Percentiles rank a stretch among this genome's conserved stretches.
phyloP scores from a whole-genome alignment of 2,888 invertebrate species.

The Caenorhabditis uteleia region DNA sequence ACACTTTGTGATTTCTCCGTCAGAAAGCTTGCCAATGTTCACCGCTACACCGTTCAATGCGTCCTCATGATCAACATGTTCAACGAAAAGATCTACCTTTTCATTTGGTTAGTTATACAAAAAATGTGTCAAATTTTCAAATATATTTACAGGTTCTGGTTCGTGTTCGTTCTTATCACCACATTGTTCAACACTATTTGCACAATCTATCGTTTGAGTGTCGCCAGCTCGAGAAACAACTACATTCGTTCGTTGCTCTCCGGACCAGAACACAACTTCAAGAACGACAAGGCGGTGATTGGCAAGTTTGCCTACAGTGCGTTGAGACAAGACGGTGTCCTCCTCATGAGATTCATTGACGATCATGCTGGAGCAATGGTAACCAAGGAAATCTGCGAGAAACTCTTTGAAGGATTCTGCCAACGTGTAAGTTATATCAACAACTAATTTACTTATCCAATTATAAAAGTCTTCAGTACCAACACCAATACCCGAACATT shows the following conservation, averaged over 20 bases:
- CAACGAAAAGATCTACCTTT: constrained; percentile 69
- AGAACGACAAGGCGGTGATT: constrained; percentile 24
- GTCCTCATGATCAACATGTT: constrained; percentile 70
- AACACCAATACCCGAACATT: constrained; percentile 12
- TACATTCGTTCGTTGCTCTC: constrained; percentile 30
- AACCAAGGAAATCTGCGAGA: constrained; percentile 61
- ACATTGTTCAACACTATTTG: constrained; percentile 72
- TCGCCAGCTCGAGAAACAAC: constrained; percentile 44
- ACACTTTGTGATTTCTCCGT: constrained; percentile 65
- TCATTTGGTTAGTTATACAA: constrained; percentile 55
- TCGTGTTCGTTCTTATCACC: constrained; percentile 71
- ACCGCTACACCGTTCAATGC: constrained; percentile 68
- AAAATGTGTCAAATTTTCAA: neutral
- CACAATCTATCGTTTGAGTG: constrained; percentile 69
- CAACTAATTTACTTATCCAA: neutral
- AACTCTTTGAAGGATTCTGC: constrained; percentile 61
- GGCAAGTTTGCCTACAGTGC: constrained; percentile 52
- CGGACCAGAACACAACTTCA: constrained; percentile 29
- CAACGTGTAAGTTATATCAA: constrained; percentile 23
- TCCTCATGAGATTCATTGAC: constrained; percentile 68
- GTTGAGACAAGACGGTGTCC: constrained; percentile 66
- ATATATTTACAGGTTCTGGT: constrained; percentile 70
- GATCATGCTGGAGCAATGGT: constrained; percentile 69
- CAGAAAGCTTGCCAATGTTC: constrained; percentile 70
- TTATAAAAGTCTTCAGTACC: constrained; percentile 14